Conservation (phyloP, 2,888 invertebrate species). For the Nomada lathburiana region DNA sequence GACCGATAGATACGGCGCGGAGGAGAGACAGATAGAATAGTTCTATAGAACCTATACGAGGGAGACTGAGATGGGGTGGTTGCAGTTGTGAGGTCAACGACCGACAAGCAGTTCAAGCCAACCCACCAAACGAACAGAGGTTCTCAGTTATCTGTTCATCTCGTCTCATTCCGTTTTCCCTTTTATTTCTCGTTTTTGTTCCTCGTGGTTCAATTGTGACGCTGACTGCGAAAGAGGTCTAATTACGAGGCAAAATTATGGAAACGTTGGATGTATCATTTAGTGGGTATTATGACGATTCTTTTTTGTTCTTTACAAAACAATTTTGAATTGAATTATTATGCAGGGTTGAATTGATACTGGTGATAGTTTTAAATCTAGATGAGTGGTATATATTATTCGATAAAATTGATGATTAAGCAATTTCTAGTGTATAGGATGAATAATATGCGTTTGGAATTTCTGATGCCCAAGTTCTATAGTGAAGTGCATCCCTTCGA, state of each 20-base stretch:
- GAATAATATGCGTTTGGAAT: too few relatives aligned
- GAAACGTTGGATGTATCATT: too few relatives aligned
- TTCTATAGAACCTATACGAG: slow-evolving; percentile 42
- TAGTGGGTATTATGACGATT: too few relatives aligned
- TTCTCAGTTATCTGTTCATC: slow-evolving; percentile 46
- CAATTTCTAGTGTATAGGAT: too few relatives aligned
- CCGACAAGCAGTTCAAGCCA: slow-evolving; percentile 57
- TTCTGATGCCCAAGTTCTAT: too few relatives aligned
- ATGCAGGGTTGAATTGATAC: too few relatives aligned
- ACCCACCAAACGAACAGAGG: slow-evolving; percentile 54
- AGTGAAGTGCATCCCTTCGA: too few relatives aligned
- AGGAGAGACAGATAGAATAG: slow-evolving; percentile 38
- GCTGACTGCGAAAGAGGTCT: neutral
- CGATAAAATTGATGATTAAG: too few relatives aligned
- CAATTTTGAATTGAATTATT: too few relatives aligned
- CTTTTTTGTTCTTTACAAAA: too few relatives aligned
- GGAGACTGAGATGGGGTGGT: slow-evolving; percentile 52
- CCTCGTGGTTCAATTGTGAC: neutral
- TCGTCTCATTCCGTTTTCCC: neutral
- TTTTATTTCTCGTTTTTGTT: neutral
- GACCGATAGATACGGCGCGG: slow-evolving; percentile 46
- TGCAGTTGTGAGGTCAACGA: slow-evolving; percentile 65
- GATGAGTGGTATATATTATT: too few relatives aligned
- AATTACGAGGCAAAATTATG: neutral
- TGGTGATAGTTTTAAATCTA: too few relatives aligned